Percentiles rank a stretch among this genome's conserved stretches.
These are phyloP conservation scores for Phortica variegata DNA, from an alignment of 1,140 invertebrate genomes.

Conservation along the genomic window DNA sequence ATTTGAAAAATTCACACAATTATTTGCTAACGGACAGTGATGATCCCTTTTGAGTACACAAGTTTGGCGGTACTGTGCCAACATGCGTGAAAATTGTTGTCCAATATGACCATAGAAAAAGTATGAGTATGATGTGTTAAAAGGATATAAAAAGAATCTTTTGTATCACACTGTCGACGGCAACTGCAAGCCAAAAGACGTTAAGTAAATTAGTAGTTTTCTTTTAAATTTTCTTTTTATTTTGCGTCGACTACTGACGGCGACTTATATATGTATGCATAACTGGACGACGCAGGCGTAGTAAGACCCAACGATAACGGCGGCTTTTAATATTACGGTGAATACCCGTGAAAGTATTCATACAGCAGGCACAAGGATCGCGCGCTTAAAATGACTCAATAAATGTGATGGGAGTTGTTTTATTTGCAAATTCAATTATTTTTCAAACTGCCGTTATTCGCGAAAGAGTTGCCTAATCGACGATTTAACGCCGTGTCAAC, in stretches of 20 bases:
- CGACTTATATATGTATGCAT: slow-evolving; percentile 89
- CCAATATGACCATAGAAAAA: slow-evolving; percentile 95
- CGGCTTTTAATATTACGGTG: slow-evolving; percentile 91
- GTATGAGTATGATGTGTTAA: slow-evolving; percentile 82
- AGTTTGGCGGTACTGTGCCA: slow-evolving; percentile 74
- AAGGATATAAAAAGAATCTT: slow-evolving; percentile 77
- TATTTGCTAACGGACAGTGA: slow-evolving; percentile 99
- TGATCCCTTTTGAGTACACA: slow-evolving; percentile 98
- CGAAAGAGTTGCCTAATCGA: too few species aligned
- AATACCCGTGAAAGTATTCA: slow-evolving; percentile 82
- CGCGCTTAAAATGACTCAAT: too few species aligned
- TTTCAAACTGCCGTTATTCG: too few species aligned
- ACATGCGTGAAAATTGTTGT: slow-evolving; percentile 88
- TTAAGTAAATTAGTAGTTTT: not conserved
- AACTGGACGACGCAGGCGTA: slow-evolving; percentile 96
- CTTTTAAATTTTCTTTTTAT: too few species aligned
- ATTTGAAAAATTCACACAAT: slow-evolving; percentile 96
- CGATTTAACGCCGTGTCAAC: too few species aligned
- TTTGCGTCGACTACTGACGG: slow-evolving; percentile 18
- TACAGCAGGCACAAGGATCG: slow-evolving; percentile 63
- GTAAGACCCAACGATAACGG: slow-evolving; percentile 92
- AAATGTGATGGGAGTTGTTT: too few species aligned
- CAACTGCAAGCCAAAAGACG: slow-evolving; percentile 57
- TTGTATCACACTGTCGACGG: slow-evolving; percentile 61
- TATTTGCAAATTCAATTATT: too few species aligned